Conservation (phyloP, 2,113 vertebrate species). For the Daboia siamensis region DNA sequence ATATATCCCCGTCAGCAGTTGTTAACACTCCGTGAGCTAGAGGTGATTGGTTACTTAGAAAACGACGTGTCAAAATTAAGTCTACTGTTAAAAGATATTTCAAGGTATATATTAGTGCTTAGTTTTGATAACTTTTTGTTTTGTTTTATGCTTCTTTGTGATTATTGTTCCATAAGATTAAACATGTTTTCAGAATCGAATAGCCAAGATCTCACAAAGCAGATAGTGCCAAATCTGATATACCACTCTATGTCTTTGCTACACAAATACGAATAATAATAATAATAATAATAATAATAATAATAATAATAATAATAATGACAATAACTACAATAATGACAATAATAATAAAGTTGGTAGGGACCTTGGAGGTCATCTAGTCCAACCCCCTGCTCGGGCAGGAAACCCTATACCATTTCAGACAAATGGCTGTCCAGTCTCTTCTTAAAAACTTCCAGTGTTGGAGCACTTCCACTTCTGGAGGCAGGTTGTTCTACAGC, state of each 20-base stretch:
- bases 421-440: no score
- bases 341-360: no score
- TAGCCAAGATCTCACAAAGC: neutral
- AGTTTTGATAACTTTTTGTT: neutral
- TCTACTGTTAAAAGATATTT: slow-evolving; percentile 81
- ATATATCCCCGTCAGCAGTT: slow-evolving; percentile 93
- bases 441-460: no score
- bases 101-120: slow-evolving; percentile 70
- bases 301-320: no score
- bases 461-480: no score
- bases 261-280: neutral
- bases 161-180: neutral
- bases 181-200: neutral
- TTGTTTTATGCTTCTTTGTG: neutral
- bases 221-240: neutral
- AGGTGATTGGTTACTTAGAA: slow-evolving; percentile 86
- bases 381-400: no score
- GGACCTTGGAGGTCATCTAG: no score
- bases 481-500: no score
- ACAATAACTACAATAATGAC: no score
- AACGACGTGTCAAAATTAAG: slow-evolving; percentile 88
- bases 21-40: slow-evolving; percentile 86
- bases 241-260: neutral
- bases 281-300: no score
- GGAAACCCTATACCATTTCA: no score